phyloP scores from a whole-genome alignment of 2,797 vertebrate genomes.

The Smutsia temminckii region DNA sequence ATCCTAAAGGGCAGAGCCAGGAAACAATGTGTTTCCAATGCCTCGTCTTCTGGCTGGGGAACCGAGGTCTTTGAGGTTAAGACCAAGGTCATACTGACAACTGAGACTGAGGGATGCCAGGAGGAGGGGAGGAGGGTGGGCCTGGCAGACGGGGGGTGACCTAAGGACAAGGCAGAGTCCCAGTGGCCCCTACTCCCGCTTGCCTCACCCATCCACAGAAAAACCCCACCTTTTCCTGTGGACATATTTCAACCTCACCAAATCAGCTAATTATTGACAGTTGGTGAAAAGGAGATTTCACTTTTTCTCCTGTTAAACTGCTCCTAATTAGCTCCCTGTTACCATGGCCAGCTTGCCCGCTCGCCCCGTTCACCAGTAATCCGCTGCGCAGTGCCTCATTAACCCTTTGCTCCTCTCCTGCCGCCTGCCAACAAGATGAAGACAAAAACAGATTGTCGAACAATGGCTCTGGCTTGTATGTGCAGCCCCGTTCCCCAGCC shows the following conservation, averaged over 20 bases:
- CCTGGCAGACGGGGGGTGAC: background rate
- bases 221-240: conserved; percentile 87
- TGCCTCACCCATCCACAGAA: conserved; percentile 80
- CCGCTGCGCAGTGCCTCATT: conserved; percentile 88
- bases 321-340: conserved; percentile 91
- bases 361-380: conserved; percentile 84
- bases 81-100: background rate
- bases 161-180: conserved; percentile 55
- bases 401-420: conserved; percentile 89
- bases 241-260: conserved; percentile 89
- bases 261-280: conserved; percentile 92
- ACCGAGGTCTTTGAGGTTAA: background rate
- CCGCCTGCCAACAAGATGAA: conserved; percentile 88
- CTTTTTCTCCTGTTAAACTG: conserved; percentile 91
- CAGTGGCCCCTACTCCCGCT: conserved; percentile 71
- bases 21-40: background rate
- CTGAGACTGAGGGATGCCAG: background rate
- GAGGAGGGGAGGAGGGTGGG: background rate
- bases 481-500: conserved; percentile 78
- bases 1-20: background rate
- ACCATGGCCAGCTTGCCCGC: conserved; percentile 85
- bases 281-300: conserved; percentile 92
- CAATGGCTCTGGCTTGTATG: conserved; percentile 84
- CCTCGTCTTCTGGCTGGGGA: background rate
- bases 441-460: conserved; percentile 88